Conservation (phyloP, 2,797 vertebrate genomes). For the Alauda arvensis region DNA sequence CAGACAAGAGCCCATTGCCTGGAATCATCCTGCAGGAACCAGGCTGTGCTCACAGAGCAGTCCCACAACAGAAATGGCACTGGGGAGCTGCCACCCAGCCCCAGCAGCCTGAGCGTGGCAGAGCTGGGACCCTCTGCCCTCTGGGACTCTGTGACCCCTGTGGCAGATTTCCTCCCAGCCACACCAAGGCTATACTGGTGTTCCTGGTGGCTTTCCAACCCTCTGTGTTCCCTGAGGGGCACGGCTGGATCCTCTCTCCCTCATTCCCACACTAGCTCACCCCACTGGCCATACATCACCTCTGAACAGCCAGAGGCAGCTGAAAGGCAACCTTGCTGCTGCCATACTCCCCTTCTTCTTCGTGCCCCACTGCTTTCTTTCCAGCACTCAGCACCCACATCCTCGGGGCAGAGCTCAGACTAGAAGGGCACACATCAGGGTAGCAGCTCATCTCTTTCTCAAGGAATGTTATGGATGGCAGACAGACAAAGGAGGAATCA, state of each 20-base stretch:
- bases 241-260: accelerated
- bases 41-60: neutral
- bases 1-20: neutral
- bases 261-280: neutral
- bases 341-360: neutral
- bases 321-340: neutral
- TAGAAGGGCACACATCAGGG: too few relatives aligned
- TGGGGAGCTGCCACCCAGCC: neutral
- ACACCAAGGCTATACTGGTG: neutral
- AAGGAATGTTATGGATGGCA: neutral
- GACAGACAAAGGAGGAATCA: neutral
- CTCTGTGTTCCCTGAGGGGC: neutral
- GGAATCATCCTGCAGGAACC: neutral
- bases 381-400: neutral
- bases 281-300: neutral
- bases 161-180: neutral
- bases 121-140: neutral
- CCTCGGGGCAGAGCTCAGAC: neutral
- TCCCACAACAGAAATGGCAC: neutral
- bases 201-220: neutral
- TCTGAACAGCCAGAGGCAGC: neutral
- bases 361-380: neutral
- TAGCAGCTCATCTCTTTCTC: neutral
- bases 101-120: neutral
- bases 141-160: neutral